phyloP scores from a whole-genome alignment of 2,113 vertebrate species.

The Pithys albifrons region DNA sequence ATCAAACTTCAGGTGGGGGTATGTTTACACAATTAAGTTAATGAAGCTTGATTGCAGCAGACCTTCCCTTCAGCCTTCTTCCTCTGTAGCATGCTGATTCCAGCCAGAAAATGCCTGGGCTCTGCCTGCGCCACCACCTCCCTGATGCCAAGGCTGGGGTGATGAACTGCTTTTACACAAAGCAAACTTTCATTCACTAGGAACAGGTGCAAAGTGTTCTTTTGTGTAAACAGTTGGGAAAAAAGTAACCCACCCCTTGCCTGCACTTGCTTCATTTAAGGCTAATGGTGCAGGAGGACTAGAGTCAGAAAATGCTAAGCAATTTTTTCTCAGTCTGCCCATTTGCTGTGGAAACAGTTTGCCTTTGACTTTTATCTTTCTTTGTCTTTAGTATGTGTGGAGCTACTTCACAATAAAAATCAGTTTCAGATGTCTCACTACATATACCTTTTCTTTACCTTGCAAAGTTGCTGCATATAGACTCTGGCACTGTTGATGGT shows the following conservation, averaged over 20 bases:
- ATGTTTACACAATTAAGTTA: constrained; percentile 5
- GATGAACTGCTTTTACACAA: constrained; percentile 45
- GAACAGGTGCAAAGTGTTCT: constrained; percentile 41
- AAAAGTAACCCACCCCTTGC: not conserved
- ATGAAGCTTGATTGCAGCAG: not conserved
- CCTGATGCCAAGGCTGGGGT: not conserved
- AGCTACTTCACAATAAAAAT: not conserved
- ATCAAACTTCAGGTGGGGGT: constrained; percentile 22
- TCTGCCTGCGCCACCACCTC: not conserved
- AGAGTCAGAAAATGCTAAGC: not conserved
- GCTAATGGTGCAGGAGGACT: not conserved
- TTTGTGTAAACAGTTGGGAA: constrained; percentile 48
- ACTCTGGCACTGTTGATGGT: not conserved
- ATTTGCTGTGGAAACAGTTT: not conserved
- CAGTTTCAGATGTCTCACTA: not conserved
- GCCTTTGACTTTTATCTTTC: not conserved
- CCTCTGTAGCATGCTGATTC: rapidly evolving
- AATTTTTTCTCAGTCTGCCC: not conserved
- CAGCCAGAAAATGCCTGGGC: not conserved
- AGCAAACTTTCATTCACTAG: constrained; percentile 38
- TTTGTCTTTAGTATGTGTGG: not conserved
- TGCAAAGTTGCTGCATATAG: not conserved
- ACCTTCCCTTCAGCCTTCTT: not conserved
- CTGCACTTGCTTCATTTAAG: not conserved
- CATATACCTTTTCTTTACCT: not conserved